Base-by-base conservation (phyloP, 2,888 invertebrate species). In the Thera britannica region DNA sequence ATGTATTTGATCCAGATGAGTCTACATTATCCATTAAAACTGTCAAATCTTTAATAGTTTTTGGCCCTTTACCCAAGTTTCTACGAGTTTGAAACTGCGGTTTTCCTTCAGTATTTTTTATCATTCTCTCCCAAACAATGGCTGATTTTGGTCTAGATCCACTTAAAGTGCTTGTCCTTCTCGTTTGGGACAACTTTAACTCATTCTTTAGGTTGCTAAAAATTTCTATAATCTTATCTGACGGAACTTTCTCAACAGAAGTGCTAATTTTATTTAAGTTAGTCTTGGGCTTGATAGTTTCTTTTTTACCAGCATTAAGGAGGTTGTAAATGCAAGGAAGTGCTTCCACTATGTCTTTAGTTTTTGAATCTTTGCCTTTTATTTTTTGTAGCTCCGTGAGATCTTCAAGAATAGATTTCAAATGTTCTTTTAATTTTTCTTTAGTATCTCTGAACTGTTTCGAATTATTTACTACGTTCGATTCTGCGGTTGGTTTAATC, bases 321-420 rank as follows among this genome's bases (percentile, higher is more conserved):
- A 90, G 76, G 64, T 89, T 89, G 70, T 86, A 87, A 69, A 93
- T 83, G 71, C 93, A 93, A 23, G 93, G 93, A 12, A 93, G 72
- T 0, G 83, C 85, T 65, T 90, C 86, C 3, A 80, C 77, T 57
- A 92, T 78, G 34, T 84, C 72, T 52, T 78, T 81, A 55, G 77
- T 77, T 41, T 69, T 71, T n/a, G 55, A 52, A 44, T 75, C 62
- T 52, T 80, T 71, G 0, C 86, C 86, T 69, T 79, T 81, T 23
- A 82, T 81, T 62, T 79, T 83, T 75, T 90, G 88, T 66, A 93
- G 70, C 61, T 90, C 89, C 12, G 85, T 71, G 35, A 93, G 74
- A 77, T 92, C 92, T 68, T 89, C 84, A 41, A 92, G 77, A 41
- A 93, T 87, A 5, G 79, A 81, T 79, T 84, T 90, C n/a, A 93